Conservation (phyloP, 2,797 vertebrate genomes). For the Garrulus glandarius region DNA sequence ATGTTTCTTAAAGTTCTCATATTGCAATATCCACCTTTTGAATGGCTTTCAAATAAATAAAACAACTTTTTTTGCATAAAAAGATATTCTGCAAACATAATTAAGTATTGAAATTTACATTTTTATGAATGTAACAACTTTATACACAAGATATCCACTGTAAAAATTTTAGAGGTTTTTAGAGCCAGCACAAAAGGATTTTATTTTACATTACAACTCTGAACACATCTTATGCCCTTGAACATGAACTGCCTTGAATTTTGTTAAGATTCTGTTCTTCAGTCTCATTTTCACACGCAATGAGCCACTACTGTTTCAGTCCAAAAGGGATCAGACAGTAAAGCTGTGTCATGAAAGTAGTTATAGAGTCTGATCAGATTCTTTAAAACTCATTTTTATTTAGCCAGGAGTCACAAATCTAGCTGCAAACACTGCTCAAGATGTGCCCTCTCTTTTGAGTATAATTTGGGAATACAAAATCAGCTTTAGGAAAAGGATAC, state of each 20-base stretch:
- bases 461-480: background rate
- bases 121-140: background rate
- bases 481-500: background rate
- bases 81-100: background rate
- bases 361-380: background rate
- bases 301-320: conserved; percentile 5
- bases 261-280: conserved; percentile 10
- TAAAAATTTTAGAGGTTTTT: conserved; percentile 1
- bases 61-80: background rate
- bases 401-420: background rate
- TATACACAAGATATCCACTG: background rate
- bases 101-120: conserved; percentile 28
- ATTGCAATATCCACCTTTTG: background rate
- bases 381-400: conserved; percentile 11
- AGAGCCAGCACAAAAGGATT: background rate
- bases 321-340: conserved; percentile 6
- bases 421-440: background rate
- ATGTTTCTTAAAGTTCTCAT: background rate
- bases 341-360: background rate
- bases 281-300: conserved; percentile 30
- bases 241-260: background rate
- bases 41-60: conserved; percentile 5
- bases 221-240: background rate
- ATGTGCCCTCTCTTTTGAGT: background rate
- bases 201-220: background rate